These are phyloP conservation scores for Cryptophagus acutangulus DNA, from an alignment of 2,888 invertebrate genomes.

Conservation along the genomic window DNA sequence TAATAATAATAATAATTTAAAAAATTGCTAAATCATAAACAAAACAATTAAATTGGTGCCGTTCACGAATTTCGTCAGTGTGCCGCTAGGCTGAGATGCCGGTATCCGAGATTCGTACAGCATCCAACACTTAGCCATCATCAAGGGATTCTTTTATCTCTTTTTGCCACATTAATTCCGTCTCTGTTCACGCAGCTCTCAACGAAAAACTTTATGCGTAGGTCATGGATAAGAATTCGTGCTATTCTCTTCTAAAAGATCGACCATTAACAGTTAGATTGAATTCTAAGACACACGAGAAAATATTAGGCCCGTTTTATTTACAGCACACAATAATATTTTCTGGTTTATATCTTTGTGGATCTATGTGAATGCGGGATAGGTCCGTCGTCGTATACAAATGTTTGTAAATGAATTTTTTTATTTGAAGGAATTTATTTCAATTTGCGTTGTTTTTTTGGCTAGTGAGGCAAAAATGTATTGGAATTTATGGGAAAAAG, in stretches of 20 bases:
- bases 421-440: too few species aligned
- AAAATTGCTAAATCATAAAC: too few species aligned
- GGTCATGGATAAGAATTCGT: slow-evolving; percentile 36
- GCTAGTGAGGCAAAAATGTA: too few species aligned
- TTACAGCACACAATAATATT: slow-evolving; percentile 1
- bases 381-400: too few species aligned
- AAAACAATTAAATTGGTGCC: too few species aligned
- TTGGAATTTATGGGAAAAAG: too few species aligned
- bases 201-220: slow-evolving; percentile 36
- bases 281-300: slow-evolving; percentile 1
- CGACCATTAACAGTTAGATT: slow-evolving; percentile 8
- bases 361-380: too few species aligned
- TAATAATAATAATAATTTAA: too few species aligned
- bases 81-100: slow-evolving; percentile 18
- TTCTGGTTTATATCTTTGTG: neutral
- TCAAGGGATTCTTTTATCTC: slow-evolving; percentile 33
- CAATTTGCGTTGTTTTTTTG: too few species aligned
- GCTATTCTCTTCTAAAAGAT: slow-evolving; percentile 20
- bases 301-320: too few species aligned
- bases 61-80: slow-evolving; percentile 11
- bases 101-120: slow-evolving; percentile 13
- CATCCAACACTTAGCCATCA: slow-evolving; percentile 33
- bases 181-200: slow-evolving; percentile 31
- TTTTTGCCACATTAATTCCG: slow-evolving; percentile 32
- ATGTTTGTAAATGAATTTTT: too few species aligned